A percentile compares a stretch with the other conserved stretches of the same genome.
Conservation (phyloP, 2,888 invertebrate species). For the Dasypogon diadema region DNA sequence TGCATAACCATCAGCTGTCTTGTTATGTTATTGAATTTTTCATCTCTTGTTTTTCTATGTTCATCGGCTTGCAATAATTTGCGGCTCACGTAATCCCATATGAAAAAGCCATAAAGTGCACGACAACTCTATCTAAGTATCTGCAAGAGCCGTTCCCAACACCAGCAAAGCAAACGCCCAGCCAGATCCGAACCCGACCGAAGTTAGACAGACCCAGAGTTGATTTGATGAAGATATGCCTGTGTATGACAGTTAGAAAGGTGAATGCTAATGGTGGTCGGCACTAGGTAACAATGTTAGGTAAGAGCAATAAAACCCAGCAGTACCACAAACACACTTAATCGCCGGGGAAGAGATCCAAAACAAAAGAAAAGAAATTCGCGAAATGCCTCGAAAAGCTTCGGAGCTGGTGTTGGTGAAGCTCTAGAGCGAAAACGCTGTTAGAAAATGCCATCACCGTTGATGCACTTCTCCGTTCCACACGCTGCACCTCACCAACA, state of each 20-base stretch:
- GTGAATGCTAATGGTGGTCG: slow-evolving; percentile 45
- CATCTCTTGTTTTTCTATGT: slow-evolving; percentile 34
- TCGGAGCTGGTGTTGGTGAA: not conserved
- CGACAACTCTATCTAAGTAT: not conserved
- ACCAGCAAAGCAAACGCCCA: not conserved
- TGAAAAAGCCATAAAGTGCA: slow-evolving; percentile 46
- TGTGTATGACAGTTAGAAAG: slow-evolving; percentile 48
- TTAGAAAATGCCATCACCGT: slow-evolving; percentile 41
- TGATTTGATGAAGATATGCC: slow-evolving; percentile 35
- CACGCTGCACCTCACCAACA: slow-evolving; percentile 24
- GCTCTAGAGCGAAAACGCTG: slow-evolving; percentile 13
- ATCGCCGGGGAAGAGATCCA: slow-evolving; percentile 15
- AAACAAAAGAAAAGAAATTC: slow-evolving; percentile 39
- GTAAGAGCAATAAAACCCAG: slow-evolving; percentile 40
- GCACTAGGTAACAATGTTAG: slow-evolving; percentile 38
- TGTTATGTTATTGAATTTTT: slow-evolving; percentile 41
- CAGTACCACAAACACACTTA: slow-evolving; percentile 29
- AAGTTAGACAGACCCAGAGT: slow-evolving; percentile 32
- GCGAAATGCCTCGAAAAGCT: slow-evolving; percentile 18
- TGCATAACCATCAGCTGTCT: slow-evolving; percentile 41
- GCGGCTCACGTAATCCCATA: slow-evolving; percentile 45
- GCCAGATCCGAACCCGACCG: slow-evolving; percentile 1
- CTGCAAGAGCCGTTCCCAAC: not conserved
- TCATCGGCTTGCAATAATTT: slow-evolving; percentile 44
- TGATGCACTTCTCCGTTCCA: slow-evolving; percentile 18